Base-by-base conservation (phyloP, 1,140 invertebrate genomes). In the Pseudomyrmex flavicornis region DNA sequence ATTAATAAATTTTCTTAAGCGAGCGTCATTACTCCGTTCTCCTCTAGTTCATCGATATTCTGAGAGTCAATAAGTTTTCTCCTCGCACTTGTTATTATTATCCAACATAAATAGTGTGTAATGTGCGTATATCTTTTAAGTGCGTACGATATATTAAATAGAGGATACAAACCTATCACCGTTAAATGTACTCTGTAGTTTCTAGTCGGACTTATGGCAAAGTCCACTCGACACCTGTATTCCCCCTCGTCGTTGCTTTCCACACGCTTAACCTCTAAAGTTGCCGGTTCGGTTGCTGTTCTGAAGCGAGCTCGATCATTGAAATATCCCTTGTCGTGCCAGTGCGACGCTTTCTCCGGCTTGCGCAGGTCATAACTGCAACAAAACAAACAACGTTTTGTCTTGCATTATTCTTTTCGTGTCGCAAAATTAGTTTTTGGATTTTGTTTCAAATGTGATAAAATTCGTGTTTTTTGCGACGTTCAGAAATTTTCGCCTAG, bases 201-300 rank as follows among this genome's bases (percentile, higher is more conserved):
- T 80, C 96, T 96, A 50, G 97, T 98, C 3, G 97, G 97, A 48
- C 97, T 97, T 76, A 97, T 96, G 74, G 96, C 95, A 91, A 97
- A 98, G 93, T 98, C 97, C 58, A 98, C 97, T 65, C 96, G 94
- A 93, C 97, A 97, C 83, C 96, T 95, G 94, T 97, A 97, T 61
- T 96, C 95, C 4, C 97, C 97, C 85, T 96, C 96, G 93, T 97
- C 97, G 54, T 95, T 95, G 70, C 96, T 95, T 88, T 96, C 94
- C 7, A 97, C 95, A 63, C 95, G 95, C 85, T 95, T 95, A 62
- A 97, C 94, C 44, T 95, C 95, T 15, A 97, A 95, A 9, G 95
- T 94, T 2, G 96, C 96, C 1, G 95, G 95, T 15, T 95, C 95
- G 44, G 93, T 93, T 20, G 91, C 88, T 46, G 95, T 95, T 58